These are phyloP conservation scores for Peromyscus melanophrys DNA, from an alignment of 2,797 vertebrate genomes.

Conservation along the genomic window DNA sequence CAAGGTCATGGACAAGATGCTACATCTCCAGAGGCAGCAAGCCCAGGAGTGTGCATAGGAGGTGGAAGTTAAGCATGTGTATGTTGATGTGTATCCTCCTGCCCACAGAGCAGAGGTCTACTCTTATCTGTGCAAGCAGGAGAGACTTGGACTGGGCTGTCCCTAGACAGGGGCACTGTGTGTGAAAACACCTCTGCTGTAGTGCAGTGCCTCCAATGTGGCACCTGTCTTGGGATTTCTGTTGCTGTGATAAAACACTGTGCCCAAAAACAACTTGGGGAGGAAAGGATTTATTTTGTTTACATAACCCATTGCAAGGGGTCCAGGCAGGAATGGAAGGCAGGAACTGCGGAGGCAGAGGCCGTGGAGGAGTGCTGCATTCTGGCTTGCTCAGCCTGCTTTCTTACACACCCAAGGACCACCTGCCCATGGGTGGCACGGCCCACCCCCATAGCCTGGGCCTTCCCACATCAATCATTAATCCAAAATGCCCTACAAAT, in stretches of 20 bases:
- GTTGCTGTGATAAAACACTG: not conserved
- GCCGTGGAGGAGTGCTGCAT: not conserved
- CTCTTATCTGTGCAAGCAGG: not conserved
- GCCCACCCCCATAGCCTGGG: not conserved
- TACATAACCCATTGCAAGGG: not conserved
- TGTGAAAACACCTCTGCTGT: not conserved
- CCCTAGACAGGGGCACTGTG: accelerated
- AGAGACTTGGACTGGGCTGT: not conserved
- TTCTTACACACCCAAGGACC: too few species aligned
- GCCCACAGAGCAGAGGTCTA: not conserved
- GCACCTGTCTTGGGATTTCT: not conserved
- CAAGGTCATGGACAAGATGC: not conserved
- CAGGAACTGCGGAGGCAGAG: not conserved
- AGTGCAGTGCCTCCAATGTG: accelerated
- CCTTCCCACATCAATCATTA: not conserved
- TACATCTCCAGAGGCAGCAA: not conserved
- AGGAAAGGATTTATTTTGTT: not conserved
- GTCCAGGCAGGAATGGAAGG: not conserved
- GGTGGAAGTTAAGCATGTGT: not conserved
- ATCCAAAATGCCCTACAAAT: not conserved
- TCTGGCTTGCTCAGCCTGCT: not conserved
- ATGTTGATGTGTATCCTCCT: not conserved
- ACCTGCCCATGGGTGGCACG: not conserved
- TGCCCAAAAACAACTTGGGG: not conserved
- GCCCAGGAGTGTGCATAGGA: not conserved